phyloP scores from a whole-genome alignment of 2,888 invertebrate species.

The Prostheceraeus crozeri region DNA sequence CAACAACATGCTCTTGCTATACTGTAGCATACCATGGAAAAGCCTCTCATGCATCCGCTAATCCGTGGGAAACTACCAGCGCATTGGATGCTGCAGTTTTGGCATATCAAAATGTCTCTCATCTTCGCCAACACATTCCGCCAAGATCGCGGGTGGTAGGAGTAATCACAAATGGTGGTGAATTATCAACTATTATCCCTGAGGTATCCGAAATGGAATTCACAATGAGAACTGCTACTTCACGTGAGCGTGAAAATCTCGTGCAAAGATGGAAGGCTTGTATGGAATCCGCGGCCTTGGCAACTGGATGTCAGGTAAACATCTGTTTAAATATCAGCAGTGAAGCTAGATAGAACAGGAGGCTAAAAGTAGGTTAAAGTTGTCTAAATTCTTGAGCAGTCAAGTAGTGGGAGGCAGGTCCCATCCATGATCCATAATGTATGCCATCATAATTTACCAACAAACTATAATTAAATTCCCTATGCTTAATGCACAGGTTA shows the following conservation, averaged over 20 bases:
- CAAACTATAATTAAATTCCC: too few relatives aligned
- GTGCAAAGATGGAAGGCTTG: conserved; percentile 42
- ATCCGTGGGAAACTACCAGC: conserved; percentile 53
- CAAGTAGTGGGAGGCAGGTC: too few relatives aligned
- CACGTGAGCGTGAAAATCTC: conserved; percentile 45
- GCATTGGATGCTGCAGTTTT: conserved; percentile 54
- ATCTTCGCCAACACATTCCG: conserved; percentile 31
- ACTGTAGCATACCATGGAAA: conserved; percentile 43
- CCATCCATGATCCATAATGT: too few relatives aligned
- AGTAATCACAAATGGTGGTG: conserved; percentile 47
- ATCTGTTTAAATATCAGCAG: too few relatives aligned
- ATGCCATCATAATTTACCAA: too few relatives aligned
- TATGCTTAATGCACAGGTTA: too few relatives aligned
- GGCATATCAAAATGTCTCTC: conserved; percentile 31
- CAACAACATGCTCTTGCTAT: neutral
- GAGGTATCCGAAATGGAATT: conserved; percentile 47
- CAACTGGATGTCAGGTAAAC: conserved; percentile 29
- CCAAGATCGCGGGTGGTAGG: conserved; percentile 35
- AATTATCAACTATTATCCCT: conserved; percentile 47
- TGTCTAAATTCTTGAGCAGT: too few relatives aligned
- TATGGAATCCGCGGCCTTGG: conserved; percentile 21
- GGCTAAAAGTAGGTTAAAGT: too few relatives aligned
- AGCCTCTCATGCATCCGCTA: conserved; percentile 45
- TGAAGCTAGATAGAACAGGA: too few relatives aligned
- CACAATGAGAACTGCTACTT: conserved; percentile 46